phyloP scores from a whole-genome alignment of 2,888 invertebrate genomes.

The Trilocha varians region DNA sequence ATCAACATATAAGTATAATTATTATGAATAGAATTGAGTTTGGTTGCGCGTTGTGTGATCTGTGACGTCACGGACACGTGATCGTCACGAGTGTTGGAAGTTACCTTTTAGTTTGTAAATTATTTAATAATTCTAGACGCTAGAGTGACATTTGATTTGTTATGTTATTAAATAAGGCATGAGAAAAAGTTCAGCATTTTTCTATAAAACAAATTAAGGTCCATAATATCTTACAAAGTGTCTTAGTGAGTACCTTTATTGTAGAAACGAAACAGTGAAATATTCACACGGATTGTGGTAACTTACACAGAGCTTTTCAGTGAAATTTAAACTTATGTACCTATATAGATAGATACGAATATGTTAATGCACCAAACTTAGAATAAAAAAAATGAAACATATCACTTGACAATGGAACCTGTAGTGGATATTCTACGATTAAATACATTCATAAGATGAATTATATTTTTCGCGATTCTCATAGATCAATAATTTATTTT shows the following conservation, averaged over 20 bases:
- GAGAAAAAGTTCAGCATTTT: constrained; percentile 68
- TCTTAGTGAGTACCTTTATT: constrained; percentile 67
- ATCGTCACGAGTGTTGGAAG: constrained; percentile 46
- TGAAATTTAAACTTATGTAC: neutral
- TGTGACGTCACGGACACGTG: constrained; percentile 12
- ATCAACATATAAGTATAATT: constrained; percentile 11
- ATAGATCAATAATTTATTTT: too few relatives aligned
- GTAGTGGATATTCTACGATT: neutral
- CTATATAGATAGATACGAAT: neutral
- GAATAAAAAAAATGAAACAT: constrained; percentile 3
- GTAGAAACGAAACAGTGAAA: constrained; percentile 25
- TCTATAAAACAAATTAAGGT: constrained; percentile 15
- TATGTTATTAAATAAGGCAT: constrained; percentile 45
- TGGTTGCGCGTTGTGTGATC: constrained; percentile 4
- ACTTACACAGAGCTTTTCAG: neutral
- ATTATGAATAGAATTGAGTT: constrained; percentile 9
- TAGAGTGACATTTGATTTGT: constrained; percentile 58
- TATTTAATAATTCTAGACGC: constrained; percentile 60
- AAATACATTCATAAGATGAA: neutral
- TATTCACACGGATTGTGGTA: neutral
- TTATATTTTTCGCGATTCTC: too few relatives aligned
- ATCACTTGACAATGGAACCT: constrained; percentile 3
- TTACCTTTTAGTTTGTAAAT: constrained; percentile 68
- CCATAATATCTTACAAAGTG: constrained; percentile 39
- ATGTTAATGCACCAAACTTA: neutral